These are phyloP conservation scores for Butastur rufipennis DNA, from an alignment of 2,113 vertebrate genomes.

Conservation along the genomic window DNA sequence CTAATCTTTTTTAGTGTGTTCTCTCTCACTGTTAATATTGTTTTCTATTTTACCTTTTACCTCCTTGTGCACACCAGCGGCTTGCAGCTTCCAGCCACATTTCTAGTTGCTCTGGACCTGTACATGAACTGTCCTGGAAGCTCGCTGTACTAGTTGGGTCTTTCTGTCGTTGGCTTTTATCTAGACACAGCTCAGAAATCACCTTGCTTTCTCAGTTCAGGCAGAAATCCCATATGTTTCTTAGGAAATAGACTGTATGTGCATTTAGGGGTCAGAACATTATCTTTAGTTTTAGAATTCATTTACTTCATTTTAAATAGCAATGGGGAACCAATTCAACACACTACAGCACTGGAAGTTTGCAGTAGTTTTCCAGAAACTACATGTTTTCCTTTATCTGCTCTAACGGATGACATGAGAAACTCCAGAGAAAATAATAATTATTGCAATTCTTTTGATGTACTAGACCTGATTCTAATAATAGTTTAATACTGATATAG, in stretches of 20 bases:
- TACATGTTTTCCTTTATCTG: neutral
- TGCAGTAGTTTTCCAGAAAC: neutral
- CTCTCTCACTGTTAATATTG: neutral
- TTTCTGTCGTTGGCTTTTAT: neutral
- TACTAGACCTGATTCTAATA: neutral
- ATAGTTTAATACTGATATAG: neutral
- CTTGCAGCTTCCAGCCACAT: neutral
- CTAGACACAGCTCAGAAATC: neutral
- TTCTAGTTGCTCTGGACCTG: neutral
- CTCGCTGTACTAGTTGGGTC: neutral
- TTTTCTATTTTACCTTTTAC: neutral
- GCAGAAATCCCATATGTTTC: neutral
- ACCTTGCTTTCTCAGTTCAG: neutral
- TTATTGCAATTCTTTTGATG: neutral
- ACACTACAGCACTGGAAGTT: neutral
- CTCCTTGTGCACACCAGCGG: neutral
- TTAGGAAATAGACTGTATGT: neutral
- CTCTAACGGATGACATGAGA: neutral
- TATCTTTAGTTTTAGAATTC: neutral
- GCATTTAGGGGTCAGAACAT: neutral
- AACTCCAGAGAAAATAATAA: neutral
- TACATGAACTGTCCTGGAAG: neutral
- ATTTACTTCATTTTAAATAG: neutral
- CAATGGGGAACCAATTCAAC: neutral
- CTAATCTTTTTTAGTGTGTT: neutral